phyloP scores from a whole-genome alignment of 2,797 vertebrate genomes.

The Rhinella marina region DNA sequence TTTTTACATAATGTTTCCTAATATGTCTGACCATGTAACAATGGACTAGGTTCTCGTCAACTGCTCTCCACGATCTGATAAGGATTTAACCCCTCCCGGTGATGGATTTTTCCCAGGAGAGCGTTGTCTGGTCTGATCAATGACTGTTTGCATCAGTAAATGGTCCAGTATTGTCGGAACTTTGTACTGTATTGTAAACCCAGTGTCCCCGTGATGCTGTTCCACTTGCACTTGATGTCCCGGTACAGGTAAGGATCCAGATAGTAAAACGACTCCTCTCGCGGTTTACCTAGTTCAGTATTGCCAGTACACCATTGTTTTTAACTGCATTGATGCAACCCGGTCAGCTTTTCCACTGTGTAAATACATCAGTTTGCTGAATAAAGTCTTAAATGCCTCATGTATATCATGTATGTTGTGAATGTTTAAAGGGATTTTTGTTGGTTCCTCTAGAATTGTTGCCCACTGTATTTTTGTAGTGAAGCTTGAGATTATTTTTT shows the following conservation, averaged over 20 bases:
- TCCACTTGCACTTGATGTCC: conserved; percentile 80
- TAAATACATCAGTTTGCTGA: conserved; percentile 90
- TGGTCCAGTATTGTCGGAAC: conserved; percentile 75
- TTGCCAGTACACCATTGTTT: conserved; percentile 64
- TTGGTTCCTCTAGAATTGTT: conserved; percentile 29
- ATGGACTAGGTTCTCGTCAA: conserved; percentile 68
- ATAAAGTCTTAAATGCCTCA: conserved; percentile 93
- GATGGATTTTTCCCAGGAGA: conserved; percentile 68
- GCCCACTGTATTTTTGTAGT: conserved; percentile 26
- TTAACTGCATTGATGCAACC: conserved; percentile 77
- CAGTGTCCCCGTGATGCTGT: conserved; percentile 76
- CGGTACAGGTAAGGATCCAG: conserved; percentile 91
- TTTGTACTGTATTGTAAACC: conserved; percentile 76
- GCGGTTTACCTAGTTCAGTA: conserved; percentile 55
- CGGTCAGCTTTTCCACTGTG: conserved; percentile 79
- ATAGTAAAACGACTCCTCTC: conserved; percentile 65
- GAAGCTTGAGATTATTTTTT: conserved; percentile 69
- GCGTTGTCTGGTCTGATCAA: conserved; percentile 67
- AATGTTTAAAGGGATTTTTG: conserved; percentile 42
- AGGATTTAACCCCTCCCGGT: conserved; percentile 77
- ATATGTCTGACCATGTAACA: conserved; percentile 68
- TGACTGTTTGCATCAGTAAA: conserved; percentile 74
- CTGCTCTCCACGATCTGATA: conserved; percentile 74
- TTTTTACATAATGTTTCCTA: conserved; percentile 70
- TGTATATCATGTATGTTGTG: conserved; percentile 60